Evolutionary conservation across 2,797 vertebrate species (phyloP).

Genomic region (Phoeniculus purpureus): DNA sequence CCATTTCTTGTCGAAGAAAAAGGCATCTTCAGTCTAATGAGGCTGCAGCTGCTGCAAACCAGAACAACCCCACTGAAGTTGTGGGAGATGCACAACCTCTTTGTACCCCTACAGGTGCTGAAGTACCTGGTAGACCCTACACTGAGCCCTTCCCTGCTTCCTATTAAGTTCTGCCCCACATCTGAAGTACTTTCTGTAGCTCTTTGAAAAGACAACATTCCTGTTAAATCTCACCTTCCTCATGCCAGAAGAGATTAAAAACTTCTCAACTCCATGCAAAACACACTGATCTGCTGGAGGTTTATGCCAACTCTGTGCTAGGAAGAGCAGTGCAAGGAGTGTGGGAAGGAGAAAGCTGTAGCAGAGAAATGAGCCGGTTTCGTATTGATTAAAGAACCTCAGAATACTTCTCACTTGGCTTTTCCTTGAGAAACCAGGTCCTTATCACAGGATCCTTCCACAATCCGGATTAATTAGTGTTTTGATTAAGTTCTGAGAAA

Average conservation of each 20-base stretch:
- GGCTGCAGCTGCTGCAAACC: not conserved
- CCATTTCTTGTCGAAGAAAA: not conserved
- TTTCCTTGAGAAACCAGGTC: not conserved
- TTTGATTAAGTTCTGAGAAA: not conserved
- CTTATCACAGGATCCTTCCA: not conserved
- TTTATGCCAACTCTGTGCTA: not conserved
- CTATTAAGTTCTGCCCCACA: not conserved
- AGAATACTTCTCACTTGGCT: not conserved
- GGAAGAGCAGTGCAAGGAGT: not conserved
- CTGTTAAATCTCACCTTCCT: not conserved
- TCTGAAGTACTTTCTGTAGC: not conserved
- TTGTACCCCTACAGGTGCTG: not conserved
- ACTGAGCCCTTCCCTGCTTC: not conserved
- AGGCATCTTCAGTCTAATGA: rapidly evolving
- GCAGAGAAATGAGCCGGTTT: not conserved
- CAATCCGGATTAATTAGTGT: not conserved
- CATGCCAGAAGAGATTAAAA: not conserved
- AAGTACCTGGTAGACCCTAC: not conserved
- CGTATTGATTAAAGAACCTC: not conserved
- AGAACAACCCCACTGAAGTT: not conserved
- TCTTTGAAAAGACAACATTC: not conserved
- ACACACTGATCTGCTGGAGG: not conserved
- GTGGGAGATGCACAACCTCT: not conserved
- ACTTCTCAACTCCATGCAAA: not conserved
- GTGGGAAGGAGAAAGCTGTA: slow-evolving; percentile 13